Percentiles rank a stretch among this genome's conserved stretches.
Conservation (phyloP, 2,797 vertebrate species). For the Selene dorsalis region DNA sequence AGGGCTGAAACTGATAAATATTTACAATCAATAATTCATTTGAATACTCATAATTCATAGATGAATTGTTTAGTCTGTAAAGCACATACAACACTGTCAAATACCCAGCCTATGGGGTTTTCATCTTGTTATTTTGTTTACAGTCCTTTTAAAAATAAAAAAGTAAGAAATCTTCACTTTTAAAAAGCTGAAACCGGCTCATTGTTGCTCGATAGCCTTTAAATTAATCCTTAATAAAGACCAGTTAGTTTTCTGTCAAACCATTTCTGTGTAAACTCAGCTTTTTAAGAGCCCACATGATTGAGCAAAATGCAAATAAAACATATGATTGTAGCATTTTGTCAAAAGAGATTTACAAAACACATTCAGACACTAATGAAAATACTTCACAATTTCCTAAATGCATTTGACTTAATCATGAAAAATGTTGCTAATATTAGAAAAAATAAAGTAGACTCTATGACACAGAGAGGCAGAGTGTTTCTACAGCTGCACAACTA, state of each 20-base stretch:
- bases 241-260: no score
- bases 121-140: not conserved
- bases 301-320: not conserved
- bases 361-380: not conserved
- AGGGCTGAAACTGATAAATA: not conserved
- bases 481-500: slow-evolving; percentile 1
- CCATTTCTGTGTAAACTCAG: no score
- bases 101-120: not conserved
- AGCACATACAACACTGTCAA: not conserved
- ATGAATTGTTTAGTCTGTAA: not conserved
- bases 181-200: not conserved
- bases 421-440: not conserved
- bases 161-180: not conserved
- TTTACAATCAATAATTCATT: not conserved
- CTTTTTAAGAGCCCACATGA: not conserved
- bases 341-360: slow-evolving; percentile 10
- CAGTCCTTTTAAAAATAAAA: not conserved
- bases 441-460: not conserved
- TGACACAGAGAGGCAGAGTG: no score
- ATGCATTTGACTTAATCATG: not conserved
- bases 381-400: not conserved
- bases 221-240: no score
- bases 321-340: not conserved
- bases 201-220: not conserved
- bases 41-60: not conserved